Evolutionary conservation across 2,113 vertebrate species (phyloP).

Genomic region (Mormyrus iriodes): DNA sequence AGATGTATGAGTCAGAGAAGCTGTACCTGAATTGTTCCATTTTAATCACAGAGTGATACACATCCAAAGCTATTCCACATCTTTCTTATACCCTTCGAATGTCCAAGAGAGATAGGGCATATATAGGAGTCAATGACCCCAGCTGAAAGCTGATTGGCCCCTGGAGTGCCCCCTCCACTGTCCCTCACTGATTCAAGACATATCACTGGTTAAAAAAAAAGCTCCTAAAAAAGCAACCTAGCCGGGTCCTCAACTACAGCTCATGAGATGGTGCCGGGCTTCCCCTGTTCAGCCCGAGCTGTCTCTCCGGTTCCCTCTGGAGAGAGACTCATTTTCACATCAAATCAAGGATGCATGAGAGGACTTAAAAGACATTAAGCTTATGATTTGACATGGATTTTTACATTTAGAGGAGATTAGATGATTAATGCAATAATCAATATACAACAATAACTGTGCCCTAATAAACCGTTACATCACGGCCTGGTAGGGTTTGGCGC

Average conservation of each 20-base stretch:
- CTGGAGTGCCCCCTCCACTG: neutral
- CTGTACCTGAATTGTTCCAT: neutral
- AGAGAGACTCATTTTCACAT: conserved; percentile 7
- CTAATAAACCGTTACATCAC: conserved; percentile 1
- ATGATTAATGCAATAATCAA: conserved; percentile 26
- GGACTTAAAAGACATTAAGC: conserved; percentile 21
- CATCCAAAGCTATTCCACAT: neutral
- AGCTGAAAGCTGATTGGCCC: neutral
- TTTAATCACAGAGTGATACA: neutral
- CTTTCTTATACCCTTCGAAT: neutral
- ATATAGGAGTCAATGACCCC: neutral
- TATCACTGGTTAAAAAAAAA: neutral
- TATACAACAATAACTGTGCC: conserved; percentile 17
- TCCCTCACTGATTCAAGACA: neutral
- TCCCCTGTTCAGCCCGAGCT: neutral
- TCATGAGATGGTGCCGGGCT: neutral
- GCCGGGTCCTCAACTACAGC: neutral
- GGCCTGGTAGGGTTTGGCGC: neutral
- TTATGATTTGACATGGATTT: conserved; percentile 23
- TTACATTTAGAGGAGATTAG: conserved; percentile 28
- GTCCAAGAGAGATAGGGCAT: neutral
- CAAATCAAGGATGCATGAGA: conserved; percentile 7
- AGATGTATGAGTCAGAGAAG: neutral
- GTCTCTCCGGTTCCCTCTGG: neutral
- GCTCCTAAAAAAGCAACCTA: neutral